A percentile compares a stretch with the other conserved stretches of the same genome.
Conservation (phyloP, 2,113 vertebrate species). For the Ariopsis seemanni region DNA sequence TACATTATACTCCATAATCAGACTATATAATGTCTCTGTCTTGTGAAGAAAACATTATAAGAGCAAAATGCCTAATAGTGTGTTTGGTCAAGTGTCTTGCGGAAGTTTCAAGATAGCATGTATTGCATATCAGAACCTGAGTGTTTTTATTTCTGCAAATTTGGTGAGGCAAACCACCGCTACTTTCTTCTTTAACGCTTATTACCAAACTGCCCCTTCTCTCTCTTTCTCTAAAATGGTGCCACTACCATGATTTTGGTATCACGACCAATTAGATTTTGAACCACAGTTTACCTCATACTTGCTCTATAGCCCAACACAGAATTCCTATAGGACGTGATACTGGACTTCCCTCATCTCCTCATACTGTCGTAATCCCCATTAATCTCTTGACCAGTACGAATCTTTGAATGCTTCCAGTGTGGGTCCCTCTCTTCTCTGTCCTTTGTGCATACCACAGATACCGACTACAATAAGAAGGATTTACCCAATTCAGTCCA, state of each 20-base stretch:
- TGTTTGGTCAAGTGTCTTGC: neutral
- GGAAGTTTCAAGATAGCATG: neutral
- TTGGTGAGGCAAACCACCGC: neutral
- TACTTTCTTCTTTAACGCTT: neutral
- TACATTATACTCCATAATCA: neutral
- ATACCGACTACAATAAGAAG: conserved; percentile 57
- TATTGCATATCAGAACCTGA: neutral
- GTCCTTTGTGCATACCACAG: conserved; percentile 54
- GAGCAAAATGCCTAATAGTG: neutral
- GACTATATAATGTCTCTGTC: neutral
- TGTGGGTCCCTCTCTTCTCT: conserved; percentile 45
- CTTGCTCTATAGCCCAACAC: neutral
- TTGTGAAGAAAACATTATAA: neutral
- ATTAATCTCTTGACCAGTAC: conserved; percentile 52
- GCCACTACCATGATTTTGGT: neutral
- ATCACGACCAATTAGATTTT: neutral
- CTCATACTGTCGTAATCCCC: conserved; percentile 44
- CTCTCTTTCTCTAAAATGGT: neutral
- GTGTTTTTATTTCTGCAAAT: neutral
- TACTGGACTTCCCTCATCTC: conserved; percentile 34
- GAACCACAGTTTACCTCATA: neutral
- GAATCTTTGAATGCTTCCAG: conserved; percentile 44
- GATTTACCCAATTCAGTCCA: conserved; percentile 51
- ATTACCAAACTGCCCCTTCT: neutral
- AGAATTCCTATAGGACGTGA: conserved; percentile 30